phyloP scores from a whole-genome alignment of 53 echinoderm and acorn worm genomes.

The Zoroaster sp. region DNA sequence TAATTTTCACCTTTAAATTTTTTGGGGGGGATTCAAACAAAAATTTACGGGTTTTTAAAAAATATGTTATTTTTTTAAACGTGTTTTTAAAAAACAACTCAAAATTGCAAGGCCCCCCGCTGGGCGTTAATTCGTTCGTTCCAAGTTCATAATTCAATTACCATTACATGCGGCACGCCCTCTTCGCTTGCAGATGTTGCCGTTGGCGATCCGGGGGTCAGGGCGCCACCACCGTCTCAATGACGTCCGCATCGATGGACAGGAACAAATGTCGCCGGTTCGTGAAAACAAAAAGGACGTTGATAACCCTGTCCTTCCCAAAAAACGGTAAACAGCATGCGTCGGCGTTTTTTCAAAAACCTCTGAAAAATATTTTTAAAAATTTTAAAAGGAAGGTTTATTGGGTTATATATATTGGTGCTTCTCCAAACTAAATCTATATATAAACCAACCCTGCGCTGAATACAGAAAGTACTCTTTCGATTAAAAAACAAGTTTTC shows the following conservation, averaged over 20 bases:
- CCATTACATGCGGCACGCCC: constrained; percentile 45
- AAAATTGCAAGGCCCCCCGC: not conserved
- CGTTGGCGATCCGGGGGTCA: constrained; percentile 35
- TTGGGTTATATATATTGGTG: too few species aligned
- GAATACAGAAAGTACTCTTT: too few species aligned
- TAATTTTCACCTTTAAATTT: too few species aligned
- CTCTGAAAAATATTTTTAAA: too few species aligned
- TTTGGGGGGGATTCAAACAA: too few species aligned
- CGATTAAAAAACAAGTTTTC: too few species aligned
- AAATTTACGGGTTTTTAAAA: too few species aligned
- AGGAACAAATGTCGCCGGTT: constrained; percentile 28
- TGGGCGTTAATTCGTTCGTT: not conserved
- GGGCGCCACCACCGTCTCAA: constrained; percentile 22
- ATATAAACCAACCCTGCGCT: too few species aligned
- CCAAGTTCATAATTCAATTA: not conserved
- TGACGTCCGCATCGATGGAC: constrained; percentile 8
- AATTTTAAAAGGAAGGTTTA: too few species aligned
- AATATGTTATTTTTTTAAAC: not conserved
- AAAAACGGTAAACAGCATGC: too few species aligned
- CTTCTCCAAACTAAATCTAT: too few species aligned
- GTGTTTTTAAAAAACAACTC: not conserved
- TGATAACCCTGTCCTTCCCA: constrained; percentile 44
- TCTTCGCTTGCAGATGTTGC: constrained; percentile 56
- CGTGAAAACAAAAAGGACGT: not conserved
- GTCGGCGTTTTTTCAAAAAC: too few species aligned